Evolutionary conservation across 1,140 invertebrate species (phyloP).

Genomic region (Ostrea edulis): DNA sequence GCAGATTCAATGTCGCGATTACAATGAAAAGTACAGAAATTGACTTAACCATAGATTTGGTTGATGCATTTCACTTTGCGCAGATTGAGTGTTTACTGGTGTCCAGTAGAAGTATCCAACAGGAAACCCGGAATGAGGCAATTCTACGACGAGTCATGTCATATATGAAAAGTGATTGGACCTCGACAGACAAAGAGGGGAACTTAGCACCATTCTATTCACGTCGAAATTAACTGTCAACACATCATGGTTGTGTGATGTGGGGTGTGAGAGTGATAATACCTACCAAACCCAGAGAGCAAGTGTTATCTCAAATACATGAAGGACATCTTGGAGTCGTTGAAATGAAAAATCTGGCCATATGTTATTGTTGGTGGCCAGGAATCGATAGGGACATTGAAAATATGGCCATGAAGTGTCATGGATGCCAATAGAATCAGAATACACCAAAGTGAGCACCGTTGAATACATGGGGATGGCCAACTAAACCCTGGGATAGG

Average conservation of each 20-base stretch:
- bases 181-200: slow-evolving; percentile 11
- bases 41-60: too few relatives aligned
- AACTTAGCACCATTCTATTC: slow-evolving; percentile 25
- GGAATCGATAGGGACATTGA: slow-evolving; percentile 79
- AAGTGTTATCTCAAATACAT: too few relatives aligned
- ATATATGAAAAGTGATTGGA: too few relatives aligned
- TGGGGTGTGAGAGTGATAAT: slow-evolving; percentile 68
- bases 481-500: slow-evolving; percentile 48
- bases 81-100: too few relatives aligned
- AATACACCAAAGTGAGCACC: slow-evolving; percentile 47
- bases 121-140: too few relatives aligned
- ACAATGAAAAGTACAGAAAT: too few relatives aligned
- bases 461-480: slow-evolving; percentile 57
- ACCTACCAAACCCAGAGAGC: slow-evolving; percentile 77
- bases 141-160: too few relatives aligned
- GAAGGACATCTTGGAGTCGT: slow-evolving; percentile 80
- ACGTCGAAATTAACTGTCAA: slow-evolving; percentile 45
- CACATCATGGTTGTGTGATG: slow-evolving; percentile 58
- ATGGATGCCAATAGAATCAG: slow-evolving; percentile 71
- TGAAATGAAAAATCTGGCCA: slow-evolving; percentile 81
- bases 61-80: too few relatives aligned
- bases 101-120: too few relatives aligned
- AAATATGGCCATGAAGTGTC: slow-evolving; percentile 77
- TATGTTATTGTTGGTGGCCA: slow-evolving; percentile 82
- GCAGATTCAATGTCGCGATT: too few relatives aligned